Base-by-base conservation (phyloP, 2,113 vertebrate genomes). In the Uropsilus gracilis region DNA sequence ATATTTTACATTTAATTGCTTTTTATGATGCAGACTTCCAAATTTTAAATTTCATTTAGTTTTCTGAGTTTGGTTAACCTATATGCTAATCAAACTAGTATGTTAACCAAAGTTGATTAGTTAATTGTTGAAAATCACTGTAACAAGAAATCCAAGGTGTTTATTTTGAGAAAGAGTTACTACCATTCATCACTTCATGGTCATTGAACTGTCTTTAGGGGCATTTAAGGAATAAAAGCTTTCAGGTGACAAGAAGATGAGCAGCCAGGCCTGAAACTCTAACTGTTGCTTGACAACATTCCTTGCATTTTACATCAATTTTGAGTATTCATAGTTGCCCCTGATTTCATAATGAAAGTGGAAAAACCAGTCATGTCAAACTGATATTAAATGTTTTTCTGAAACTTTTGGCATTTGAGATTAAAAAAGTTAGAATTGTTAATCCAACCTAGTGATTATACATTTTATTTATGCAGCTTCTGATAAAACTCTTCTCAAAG, bases 301-400 rank as follows among this genome's bases (percentile, higher is more conserved):
- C 66, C 30, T 97, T 84, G 87, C 77, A 89, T 91, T 96, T 96
- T 89, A 12, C 11, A 30, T 30, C 42, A 34, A 63, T 42, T 46
- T 69, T 80, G 61, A 94, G 44, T 55, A 30, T 96, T 86, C 48
- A 63, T 61, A 44, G 73, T 48, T 81, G 26, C 71, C 57, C 61
- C 90, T 61, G 10, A 37, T 97, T 98, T 96, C 95, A 85, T 75
- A 75, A 64, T 22, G 87, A 90, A 71, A 92, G 89, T 69, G 32
- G 55, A 72, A 71, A 97, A 97, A 71, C 26, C 13, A 96, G 6
- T 17, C 63, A 53, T 63, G 8, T 42, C 87, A 95, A 96, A 86
- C 39, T 89, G 63, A 2, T 82, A 28, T 61, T 68, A 85, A 82
- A 68, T 39, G 6, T 11, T 92, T 90, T 69, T 89, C 80, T 93